Conservation (phyloP, 2,113 vertebrate species). For the Xyrauchen texanus region DNA sequence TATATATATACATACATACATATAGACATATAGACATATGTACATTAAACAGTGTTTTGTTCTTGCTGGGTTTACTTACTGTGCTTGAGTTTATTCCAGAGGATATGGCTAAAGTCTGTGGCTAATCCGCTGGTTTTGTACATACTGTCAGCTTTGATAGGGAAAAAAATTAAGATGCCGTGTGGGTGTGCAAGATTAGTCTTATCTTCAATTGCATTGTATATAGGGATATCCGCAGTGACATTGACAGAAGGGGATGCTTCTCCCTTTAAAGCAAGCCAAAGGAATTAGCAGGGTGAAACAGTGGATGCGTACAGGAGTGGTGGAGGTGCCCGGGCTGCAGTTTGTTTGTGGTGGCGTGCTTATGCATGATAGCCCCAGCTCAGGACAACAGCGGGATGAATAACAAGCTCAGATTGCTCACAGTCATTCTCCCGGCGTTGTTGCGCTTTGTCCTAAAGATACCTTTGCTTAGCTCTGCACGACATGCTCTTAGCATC, state of each 20-base stretch:
- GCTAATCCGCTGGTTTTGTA: conserved; percentile 52
- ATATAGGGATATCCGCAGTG: conserved; percentile 52
- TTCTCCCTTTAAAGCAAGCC: conserved; percentile 43
- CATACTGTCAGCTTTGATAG: conserved; percentile 44
- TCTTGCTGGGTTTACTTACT: conserved; percentile 41
- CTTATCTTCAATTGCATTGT: conserved; percentile 61
- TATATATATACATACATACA: too few species aligned
- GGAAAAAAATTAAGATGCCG: conserved; percentile 44
- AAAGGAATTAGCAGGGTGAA: conserved; percentile 27
- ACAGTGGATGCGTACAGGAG: conserved; percentile 20
- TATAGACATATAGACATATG: too few species aligned
- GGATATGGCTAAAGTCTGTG: conserved; percentile 37
- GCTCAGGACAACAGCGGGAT: conserved; percentile 33
- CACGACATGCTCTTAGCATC: background rate
- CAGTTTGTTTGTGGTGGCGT: conserved; percentile 37
- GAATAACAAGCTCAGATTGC: background rate
- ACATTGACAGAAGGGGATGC: conserved; percentile 53
- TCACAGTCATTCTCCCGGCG: background rate
- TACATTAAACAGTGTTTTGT: conserved; percentile 16
- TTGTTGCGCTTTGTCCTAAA: conserved; percentile 10
- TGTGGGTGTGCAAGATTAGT: conserved; percentile 53
- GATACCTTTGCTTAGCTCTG: conserved; percentile 12
- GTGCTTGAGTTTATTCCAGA: conserved; percentile 43
- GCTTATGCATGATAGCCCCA: conserved; percentile 37
- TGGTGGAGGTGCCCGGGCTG: background rate